These are phyloP conservation scores for Coregonus ussuriensis DNA, from an alignment of 2,797 vertebrate genomes.

Conservation along the genomic window DNA sequence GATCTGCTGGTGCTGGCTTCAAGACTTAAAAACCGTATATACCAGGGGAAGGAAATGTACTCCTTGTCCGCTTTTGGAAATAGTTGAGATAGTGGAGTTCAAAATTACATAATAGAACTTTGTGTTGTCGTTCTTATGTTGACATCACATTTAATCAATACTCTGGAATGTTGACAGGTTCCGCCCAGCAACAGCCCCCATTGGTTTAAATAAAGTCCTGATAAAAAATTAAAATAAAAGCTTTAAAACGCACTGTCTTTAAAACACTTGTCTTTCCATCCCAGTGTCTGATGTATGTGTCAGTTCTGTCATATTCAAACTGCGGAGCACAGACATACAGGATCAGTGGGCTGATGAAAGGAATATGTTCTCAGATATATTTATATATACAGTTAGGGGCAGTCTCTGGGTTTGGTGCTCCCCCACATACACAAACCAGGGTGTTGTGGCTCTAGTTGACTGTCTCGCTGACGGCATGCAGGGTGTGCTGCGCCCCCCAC, in stretches of 20 bases:
- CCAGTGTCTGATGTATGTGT: conserved; percentile 3
- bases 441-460: conserved; percentile 64
- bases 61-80: neutral
- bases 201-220: conserved; percentile 12
- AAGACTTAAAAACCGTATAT: conserved; percentile 38
- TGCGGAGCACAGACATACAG: neutral
- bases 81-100: conserved; percentile 14
- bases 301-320: neutral
- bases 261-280: conserved; percentile 33
- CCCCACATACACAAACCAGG: neutral
- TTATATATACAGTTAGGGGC: conserved; percentile 43
- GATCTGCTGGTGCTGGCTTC: conserved; percentile 55
- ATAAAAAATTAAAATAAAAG: conserved; percentile 29
- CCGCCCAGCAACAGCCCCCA: conserved; percentile 13
- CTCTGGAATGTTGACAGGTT: conserved; percentile 43
- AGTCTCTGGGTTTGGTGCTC: conserved; percentile 20
- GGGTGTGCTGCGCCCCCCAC: conserved; percentile 71
- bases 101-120: conserved; percentile 30
- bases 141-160: neutral
- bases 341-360: conserved; percentile 27
- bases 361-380: conserved; percentile 46
- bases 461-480: conserved; percentile 72
- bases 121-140: conserved; percentile 18
- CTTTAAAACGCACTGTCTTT: neutral
- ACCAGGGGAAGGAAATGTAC: conserved; percentile 20